A percentile compares a stretch with the other conserved stretches of the same genome.
Conservation (phyloP, 2,797 vertebrate species). For the Chlorospingus flavigularis region DNA sequence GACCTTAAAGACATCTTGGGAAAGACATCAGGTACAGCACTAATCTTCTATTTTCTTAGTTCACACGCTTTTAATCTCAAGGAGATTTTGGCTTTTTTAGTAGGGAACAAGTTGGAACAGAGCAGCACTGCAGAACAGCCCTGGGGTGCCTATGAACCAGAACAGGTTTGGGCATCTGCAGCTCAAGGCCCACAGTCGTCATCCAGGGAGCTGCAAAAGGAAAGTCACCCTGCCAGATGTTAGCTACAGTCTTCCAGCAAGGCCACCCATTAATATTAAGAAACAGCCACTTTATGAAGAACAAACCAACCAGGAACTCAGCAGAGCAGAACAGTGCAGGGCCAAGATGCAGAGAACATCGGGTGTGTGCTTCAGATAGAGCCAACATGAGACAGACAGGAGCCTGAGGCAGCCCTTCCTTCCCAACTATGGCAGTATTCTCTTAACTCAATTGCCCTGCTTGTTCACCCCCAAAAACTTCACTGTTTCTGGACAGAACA, state of each 20-base stretch:
- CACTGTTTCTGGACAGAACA: neutral
- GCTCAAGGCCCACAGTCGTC: neutral
- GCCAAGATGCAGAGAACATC: neutral
- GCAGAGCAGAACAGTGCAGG: neutral
- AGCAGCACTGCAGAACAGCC: neutral
- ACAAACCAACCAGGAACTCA: neutral
- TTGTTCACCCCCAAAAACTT: neutral
- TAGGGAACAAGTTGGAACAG: neutral
- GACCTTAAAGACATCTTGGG: neutral
- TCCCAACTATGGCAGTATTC: neutral
- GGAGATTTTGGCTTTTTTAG: neutral
- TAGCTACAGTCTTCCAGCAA: neutral
- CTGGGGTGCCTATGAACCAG: neutral
- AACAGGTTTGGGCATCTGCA: neutral
- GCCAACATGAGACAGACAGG: neutral
- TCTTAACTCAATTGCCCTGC: neutral
- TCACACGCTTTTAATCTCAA: neutral
- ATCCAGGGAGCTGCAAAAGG: neutral
- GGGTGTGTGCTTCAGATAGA: neutral
- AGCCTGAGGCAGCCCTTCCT: neutral
- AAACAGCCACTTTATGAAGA: neutral
- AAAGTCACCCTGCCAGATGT: neutral
- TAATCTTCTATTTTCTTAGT: neutral
- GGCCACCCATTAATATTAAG: neutral
- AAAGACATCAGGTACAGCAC: neutral